phyloP scores from a whole-genome alignment of 2,797 vertebrate species.

The Carcharodon carcharias region DNA sequence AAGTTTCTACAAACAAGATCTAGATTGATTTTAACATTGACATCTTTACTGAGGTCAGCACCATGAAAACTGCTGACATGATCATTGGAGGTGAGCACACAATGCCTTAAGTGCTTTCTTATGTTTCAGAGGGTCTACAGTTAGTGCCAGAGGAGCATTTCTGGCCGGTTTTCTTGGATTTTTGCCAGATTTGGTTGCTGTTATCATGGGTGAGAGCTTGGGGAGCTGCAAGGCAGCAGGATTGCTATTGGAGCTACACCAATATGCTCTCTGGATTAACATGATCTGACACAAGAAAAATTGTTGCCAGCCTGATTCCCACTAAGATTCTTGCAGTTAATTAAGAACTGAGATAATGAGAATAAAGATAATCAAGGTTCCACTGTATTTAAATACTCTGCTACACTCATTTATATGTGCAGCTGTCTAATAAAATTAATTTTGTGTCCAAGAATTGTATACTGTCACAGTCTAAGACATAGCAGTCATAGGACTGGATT shows the following conservation, averaged over 20 bases:
- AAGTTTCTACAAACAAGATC: not conserved
- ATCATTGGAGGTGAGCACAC: not conserved
- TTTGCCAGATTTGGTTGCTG: not conserved
- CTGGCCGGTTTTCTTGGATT: not conserved
- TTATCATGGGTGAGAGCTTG: not conserved
- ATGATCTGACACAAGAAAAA: not conserved
- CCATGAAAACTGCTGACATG: not conserved
- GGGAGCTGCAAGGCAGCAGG: not conserved
- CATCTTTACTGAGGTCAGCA: not conserved
- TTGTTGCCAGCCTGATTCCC: not conserved
- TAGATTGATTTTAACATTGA: not conserved
- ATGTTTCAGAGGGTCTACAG: not conserved
- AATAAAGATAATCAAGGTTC: not conserved
- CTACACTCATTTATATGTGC: not conserved
- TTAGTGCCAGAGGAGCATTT: not conserved
- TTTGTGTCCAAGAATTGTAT: not conserved
- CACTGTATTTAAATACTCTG: not conserved
- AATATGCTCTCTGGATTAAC: not conserved
- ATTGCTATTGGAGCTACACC: not conserved
- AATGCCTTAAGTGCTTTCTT: too few species aligned
- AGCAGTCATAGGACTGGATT: not conserved
- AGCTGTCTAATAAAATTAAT: not conserved
- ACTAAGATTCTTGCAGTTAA: not conserved
- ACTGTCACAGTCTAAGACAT: not conserved
- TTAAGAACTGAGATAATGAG: not conserved